These are phyloP conservation scores for Drosophila sechellia DNA, from an alignment of 1,140 invertebrate species.

Conservation along the genomic window DNA sequence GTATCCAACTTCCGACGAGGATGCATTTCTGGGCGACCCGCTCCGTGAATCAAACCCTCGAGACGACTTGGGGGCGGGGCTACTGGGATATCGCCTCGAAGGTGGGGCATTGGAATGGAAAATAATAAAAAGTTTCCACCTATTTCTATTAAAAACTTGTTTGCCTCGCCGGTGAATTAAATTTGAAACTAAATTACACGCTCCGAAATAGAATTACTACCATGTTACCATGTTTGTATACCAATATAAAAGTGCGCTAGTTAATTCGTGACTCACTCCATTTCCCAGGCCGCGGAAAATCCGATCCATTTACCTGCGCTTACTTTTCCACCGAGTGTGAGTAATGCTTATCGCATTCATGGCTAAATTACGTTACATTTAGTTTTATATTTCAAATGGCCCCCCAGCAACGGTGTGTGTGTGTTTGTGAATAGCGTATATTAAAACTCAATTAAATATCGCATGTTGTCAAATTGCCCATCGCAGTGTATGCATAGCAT, in stretches of 20 bases:
- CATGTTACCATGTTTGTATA: background rate
- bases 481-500: slow-evolving; percentile 42
- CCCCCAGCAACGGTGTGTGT: background rate
- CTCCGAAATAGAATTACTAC: slow-evolving; percentile 7
- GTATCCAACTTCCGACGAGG: background rate
- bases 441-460: slow-evolving; percentile 79
- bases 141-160: slow-evolving; percentile 17
- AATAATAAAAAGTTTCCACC: slow-evolving; percentile 7
- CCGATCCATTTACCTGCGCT: slow-evolving; percentile 34
- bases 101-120: slow-evolving; percentile 13
- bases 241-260: slow-evolving; percentile 15
- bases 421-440: slow-evolving; percentile 31
- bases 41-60: slow-evolving; percentile 2
- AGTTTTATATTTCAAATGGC: slow-evolving; percentile 38
- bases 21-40: slow-evolving; percentile 19
- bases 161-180: slow-evolving; percentile 22
- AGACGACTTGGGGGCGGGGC: background rate
- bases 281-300: slow-evolving; percentile 11
- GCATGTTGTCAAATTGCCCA: slow-evolving; percentile 66
- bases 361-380: slow-evolving; percentile 53
- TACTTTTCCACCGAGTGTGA: slow-evolving; percentile 24
- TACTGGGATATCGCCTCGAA: background rate
- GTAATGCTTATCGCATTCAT: slow-evolving; percentile 49
- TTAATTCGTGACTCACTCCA: slow-evolving; percentile 25
- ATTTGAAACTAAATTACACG: slow-evolving; percentile 39